Percentiles rank a stretch among this genome's conserved stretches.
These are phyloP conservation scores for Dreissena rostriformis DNA, from an alignment of 1,140 invertebrate species.

Conservation along the genomic window DNA sequence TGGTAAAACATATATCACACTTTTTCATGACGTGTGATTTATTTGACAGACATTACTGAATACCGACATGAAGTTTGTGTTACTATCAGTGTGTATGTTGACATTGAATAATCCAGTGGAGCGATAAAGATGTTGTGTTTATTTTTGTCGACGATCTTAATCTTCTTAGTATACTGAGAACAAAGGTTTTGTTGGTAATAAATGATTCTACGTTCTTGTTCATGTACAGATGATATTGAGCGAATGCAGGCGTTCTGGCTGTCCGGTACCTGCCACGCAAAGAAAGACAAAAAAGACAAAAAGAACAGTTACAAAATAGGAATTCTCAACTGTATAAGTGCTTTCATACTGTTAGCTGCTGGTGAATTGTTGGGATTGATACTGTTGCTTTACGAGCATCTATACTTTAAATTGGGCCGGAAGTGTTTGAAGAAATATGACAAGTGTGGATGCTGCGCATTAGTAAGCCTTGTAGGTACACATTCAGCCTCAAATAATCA, in stretches of 20 bases:
- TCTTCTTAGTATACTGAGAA: too few species aligned
- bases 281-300: slow-evolving; percentile 78
- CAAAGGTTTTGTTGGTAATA: too few species aligned
- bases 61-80: too few species aligned
- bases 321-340: slow-evolving; percentile 96
- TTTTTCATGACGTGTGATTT: too few species aligned
- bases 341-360: slow-evolving; percentile 97
- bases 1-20: too few species aligned
- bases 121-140: too few species aligned
- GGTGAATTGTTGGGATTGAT: slow-evolving; percentile 94
- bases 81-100: too few species aligned
- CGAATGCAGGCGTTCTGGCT: slow-evolving; percentile 97
- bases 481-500: neutral
- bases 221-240: slow-evolving; percentile 91
- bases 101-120: too few species aligned
- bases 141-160: too few species aligned
- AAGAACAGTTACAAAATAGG: slow-evolving; percentile 91
- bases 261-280: slow-evolving; percentile 95
- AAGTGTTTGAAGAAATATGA: slow-evolving; percentile 94
- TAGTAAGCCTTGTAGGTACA: slow-evolving; percentile 90
- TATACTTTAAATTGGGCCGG: slow-evolving; percentile 95
- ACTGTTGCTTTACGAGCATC: slow-evolving; percentile 93
- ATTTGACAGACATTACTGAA: too few species aligned
- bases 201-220: too few species aligned
- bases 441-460: slow-evolving; percentile 92